These are phyloP conservation scores for Anthophora plumipes DNA, from an alignment of 2,888 invertebrate species.

Conservation along the genomic window DNA sequence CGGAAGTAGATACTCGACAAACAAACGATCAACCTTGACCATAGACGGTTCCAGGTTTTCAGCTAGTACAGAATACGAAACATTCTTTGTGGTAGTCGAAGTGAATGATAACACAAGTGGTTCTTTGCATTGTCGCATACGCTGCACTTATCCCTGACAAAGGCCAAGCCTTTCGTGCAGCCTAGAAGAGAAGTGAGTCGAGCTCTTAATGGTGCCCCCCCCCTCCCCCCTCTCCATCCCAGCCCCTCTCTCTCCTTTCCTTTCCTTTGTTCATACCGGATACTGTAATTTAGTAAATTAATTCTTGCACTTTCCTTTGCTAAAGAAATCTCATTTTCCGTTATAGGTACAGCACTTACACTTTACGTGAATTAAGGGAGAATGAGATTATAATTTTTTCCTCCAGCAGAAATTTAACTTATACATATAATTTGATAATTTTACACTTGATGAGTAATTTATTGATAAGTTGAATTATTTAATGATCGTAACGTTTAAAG, in stretches of 20 bases:
- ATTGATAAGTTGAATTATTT: too few relatives aligned
- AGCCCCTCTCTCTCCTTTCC: too few relatives aligned
- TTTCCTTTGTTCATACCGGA: not conserved
- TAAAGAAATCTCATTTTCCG: not conserved
- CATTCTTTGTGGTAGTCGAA: not conserved
- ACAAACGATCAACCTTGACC: constrained; percentile 35
- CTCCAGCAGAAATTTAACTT: not conserved
- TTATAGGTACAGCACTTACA: not conserved
- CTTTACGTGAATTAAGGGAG: not conserved
- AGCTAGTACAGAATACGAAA: constrained; percentile 8
- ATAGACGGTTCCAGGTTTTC: constrained; percentile 22
- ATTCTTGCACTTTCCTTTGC: not conserved
- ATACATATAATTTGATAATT: too few relatives aligned
- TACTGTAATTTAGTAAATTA: not conserved
- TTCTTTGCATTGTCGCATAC: constrained; percentile 12
- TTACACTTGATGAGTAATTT: too few relatives aligned
- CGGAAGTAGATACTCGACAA: not conserved
- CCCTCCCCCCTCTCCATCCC: too few relatives aligned
- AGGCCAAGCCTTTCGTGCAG: constrained; percentile 4
- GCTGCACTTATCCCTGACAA: constrained; percentile 25
- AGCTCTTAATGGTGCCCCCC: constrained; percentile 3
- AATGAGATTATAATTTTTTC: not conserved
- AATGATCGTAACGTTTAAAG: too few relatives aligned
- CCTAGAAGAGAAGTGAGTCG: not conserved
- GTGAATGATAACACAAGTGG: constrained; percentile 21